Conservation (phyloP, 2,113 vertebrate species). For the Cairina moschata region DNA sequence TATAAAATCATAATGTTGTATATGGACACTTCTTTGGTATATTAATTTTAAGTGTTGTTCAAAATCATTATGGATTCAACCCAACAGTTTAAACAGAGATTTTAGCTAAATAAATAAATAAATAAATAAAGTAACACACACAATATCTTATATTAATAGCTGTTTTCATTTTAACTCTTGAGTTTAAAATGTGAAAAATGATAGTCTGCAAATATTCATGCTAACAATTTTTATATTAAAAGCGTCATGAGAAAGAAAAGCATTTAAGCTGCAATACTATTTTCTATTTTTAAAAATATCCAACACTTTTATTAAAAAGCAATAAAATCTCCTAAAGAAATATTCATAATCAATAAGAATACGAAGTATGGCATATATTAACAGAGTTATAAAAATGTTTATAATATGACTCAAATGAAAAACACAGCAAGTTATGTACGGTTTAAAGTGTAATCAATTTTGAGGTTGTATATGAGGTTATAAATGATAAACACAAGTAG, state of each 20-base stretch:
- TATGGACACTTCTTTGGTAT: constrained; percentile 67
- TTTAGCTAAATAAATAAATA: constrained; percentile 25
- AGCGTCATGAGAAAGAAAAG: constrained; percentile 64
- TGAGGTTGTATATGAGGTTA: constrained; percentile 74
- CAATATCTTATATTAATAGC: constrained; percentile 39
- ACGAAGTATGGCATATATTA: constrained; percentile 82
- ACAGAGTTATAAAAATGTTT: constrained; percentile 82
- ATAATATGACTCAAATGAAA: constrained; percentile 77
- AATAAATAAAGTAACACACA: neutral
- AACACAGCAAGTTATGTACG: constrained; percentile 75
- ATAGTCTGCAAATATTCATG: constrained; percentile 23
- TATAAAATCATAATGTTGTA: constrained; percentile 71
- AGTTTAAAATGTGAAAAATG: constrained; percentile 64
- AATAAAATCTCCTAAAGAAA: constrained; percentile 81
- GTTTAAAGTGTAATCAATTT: constrained; percentile 85
- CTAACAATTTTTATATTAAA: constrained; percentile 60
- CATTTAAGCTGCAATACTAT: constrained; percentile 60
- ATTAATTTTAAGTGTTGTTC: constrained; percentile 75
- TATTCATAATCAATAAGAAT: constrained; percentile 84
- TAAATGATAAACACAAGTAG: constrained; percentile 82
- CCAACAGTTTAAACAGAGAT: constrained; percentile 61
- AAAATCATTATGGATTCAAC: constrained; percentile 61
- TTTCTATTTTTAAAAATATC: constrained; percentile 66
- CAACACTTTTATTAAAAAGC: constrained; percentile 79
- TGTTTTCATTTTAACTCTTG: constrained; percentile 60